Evolutionary conservation across 2,888 invertebrate species (phyloP), one percentile per base, ranked within the genome.

Genomic region (Eupithecia pulchellata): DNA sequence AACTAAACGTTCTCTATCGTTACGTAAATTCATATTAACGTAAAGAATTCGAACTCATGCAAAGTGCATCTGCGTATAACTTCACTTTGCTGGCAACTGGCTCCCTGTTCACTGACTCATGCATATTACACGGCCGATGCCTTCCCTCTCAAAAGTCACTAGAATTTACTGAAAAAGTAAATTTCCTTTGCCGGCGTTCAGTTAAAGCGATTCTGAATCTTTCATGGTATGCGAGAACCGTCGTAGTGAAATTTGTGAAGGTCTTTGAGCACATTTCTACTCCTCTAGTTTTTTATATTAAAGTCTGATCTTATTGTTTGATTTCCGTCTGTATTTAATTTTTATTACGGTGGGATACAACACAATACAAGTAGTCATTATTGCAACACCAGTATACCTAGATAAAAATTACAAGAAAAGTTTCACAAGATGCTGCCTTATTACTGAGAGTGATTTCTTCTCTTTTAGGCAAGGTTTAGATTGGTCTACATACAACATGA

Each of bases 41-140:
- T 52, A 17, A 63, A 62, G 62, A 72, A 67, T 64, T 61, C 52
- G 30, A 63, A 52, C 47, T 73, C 47, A 52, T 64, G 65, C 70
- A 66, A 64, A 73, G 73, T 68, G 70, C 70, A 73, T 73, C 65
- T 66, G 58, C 68, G 68, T 64, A 66, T 58, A 69, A 64, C 64
- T 69, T 64, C 69, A 67, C 75, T 82, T 84, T 82, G 77, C 79
- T 78, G 74, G 75, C 79, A 78, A 81, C 81, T 81, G 76, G 77
- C 77, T 78, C 73, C 78, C 75, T 81, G 79, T 78, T 82, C 82
- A 86, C 84, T 84, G 85, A 84, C 83, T 90, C 89, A 85, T 90
- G 86, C 86, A 91, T 89, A 89, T 90, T 90, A 88, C 89, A 89
- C 86, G 81, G 72, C 82, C 82, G 83, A 83, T 82, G 85, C 84